Evolutionary conservation across 2,797 vertebrate species (phyloP).

Genomic region (Darevskia nairensis): DNA sequence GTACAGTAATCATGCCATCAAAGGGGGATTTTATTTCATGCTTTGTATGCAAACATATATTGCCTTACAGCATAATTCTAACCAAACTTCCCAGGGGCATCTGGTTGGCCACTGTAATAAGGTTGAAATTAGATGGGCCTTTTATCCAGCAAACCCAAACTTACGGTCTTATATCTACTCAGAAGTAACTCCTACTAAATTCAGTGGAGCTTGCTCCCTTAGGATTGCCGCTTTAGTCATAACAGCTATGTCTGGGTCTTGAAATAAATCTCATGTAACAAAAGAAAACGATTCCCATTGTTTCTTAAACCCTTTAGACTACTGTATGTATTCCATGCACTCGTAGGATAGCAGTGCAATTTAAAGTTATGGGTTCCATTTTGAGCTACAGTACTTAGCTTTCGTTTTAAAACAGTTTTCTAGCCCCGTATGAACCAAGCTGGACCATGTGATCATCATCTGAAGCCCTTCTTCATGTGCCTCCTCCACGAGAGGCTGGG

Average conservation of each 20-base stretch:
- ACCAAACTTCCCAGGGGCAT: too few species aligned
- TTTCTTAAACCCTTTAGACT: not conserved
- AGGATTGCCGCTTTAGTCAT: not conserved
- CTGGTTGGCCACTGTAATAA: too few species aligned
- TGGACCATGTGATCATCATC: too few species aligned
- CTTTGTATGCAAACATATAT: constrained; percentile 36
- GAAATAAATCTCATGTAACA: not conserved
- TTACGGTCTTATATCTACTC: too few species aligned
- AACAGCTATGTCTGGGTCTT: not conserved
- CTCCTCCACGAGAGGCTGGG: too few species aligned
- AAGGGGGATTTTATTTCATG: not conserved
- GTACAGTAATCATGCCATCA: not conserved
- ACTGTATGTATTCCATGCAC: not conserved
- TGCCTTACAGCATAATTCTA: not conserved
- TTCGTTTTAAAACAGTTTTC: not conserved
- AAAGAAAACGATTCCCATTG: not conserved
- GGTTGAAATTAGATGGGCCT: too few species aligned
- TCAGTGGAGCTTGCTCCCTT: too few species aligned
- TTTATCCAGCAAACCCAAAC: too few species aligned
- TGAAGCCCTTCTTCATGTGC: too few species aligned
- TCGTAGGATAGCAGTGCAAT: too few species aligned
- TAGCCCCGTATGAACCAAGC: too few species aligned
- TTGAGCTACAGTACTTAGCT: not conserved
- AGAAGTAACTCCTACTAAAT: too few species aligned
- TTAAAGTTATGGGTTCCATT: not conserved